Conservation (phyloP, 2,113 vertebrate species). For the Paralichthys olivaceus region DNA sequence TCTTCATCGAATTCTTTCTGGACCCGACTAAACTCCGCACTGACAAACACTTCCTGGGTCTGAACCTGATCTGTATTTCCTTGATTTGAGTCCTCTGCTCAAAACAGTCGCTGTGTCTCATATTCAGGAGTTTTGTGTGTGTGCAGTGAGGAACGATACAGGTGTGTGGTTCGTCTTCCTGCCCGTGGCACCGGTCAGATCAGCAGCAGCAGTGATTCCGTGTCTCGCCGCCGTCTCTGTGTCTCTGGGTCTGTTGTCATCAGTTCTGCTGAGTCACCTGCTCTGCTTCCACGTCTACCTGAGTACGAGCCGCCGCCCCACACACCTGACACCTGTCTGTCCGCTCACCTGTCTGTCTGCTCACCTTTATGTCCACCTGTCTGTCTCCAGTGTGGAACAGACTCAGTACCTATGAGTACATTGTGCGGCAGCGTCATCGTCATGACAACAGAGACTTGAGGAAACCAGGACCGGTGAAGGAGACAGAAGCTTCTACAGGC, state of each 20-base stretch:
- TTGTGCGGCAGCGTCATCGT: slow-evolving; percentile 90
- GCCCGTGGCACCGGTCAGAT: slow-evolving; percentile 87
- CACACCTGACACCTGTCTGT: not conserved
- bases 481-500: slow-evolving; percentile 72
- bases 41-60: slow-evolving; percentile 90
- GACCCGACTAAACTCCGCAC: slow-evolving; percentile 88
- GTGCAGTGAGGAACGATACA: slow-evolving; percentile 86
- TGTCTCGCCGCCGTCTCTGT: slow-evolving; percentile 87
- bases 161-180: slow-evolving; percentile 92
- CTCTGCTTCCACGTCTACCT: slow-evolving; percentile 96
- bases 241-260: slow-evolving; percentile 86
- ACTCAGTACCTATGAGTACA: slow-evolving; percentile 95
- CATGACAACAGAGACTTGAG: slow-evolving; percentile 81
- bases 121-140: not conserved
- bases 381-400: slow-evolving; percentile 90
- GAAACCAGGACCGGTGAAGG: slow-evolving; percentile 66
- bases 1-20: slow-evolving; percentile 92
- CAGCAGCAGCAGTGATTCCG: slow-evolving; percentile 86
- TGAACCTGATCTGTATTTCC: not conserved
- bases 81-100: too few relatives aligned
- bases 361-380: slow-evolving; percentile 8
- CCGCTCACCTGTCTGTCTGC: not conserved
- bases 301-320: slow-evolving; percentile 80
- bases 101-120: too few relatives aligned
- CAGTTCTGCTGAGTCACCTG: slow-evolving; percentile 89